Conservation (phyloP, 1,140 invertebrate genomes). For the Zaprionus lachaisei region DNA sequence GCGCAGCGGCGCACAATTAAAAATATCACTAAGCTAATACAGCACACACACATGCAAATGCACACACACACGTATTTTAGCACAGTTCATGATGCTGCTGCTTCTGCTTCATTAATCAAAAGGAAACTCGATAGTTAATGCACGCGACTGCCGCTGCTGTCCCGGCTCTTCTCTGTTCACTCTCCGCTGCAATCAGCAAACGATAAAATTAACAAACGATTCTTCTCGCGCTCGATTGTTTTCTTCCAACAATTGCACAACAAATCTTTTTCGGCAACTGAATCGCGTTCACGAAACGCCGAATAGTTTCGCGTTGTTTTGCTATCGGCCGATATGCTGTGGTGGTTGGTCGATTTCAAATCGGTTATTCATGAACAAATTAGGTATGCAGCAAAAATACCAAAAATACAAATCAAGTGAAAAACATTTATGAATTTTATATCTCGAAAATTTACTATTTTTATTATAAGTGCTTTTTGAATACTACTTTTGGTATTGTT, state of each 20-base stretch:
- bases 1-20: conserved; percentile 37
- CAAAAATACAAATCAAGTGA: background rate
- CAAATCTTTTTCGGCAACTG: conserved; percentile 38
- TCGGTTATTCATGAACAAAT: background rate
- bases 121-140: conserved; percentile 19
- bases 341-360: conserved; percentile 19
- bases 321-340: conserved; percentile 12
- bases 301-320: conserved; percentile 32
- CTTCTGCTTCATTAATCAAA: conserved; percentile 34
- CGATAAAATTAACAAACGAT: conserved; percentile 45
- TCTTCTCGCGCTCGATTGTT: conserved; percentile 35
- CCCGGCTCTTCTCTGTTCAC: background rate
- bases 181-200: conserved; percentile 8
- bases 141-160: background rate
- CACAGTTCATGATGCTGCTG: conserved; percentile 32
- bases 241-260: conserved; percentile 65
- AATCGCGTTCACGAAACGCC: conserved; percentile 21
- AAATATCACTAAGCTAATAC: conserved; percentile 54
- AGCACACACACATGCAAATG: conserved; percentile 14
- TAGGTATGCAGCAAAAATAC: conserved; percentile 14
- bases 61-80: conserved; percentile 7
- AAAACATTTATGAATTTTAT: background rate
- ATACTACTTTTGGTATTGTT: background rate
- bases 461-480: too few species aligned
- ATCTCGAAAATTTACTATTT: too few species aligned